A percentile compares a stretch with the other conserved stretches of the same genome.
Conservation (phyloP, 2,797 vertebrate genomes). For the Eidolon dupreanum region DNA sequence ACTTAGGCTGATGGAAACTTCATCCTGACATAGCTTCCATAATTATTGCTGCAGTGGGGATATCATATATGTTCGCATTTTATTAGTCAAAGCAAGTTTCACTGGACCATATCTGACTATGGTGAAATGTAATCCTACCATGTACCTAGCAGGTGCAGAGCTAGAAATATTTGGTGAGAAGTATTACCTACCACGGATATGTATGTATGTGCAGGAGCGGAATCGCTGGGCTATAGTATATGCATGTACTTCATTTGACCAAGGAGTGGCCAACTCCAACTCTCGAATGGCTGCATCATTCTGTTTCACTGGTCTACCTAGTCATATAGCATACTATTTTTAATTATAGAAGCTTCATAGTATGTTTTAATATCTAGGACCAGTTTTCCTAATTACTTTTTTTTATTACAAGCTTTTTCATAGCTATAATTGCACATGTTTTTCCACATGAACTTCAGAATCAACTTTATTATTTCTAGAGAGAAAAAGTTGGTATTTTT, state of each 20-base stretch:
- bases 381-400: neutral
- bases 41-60: neutral
- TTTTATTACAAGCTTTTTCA: neutral
- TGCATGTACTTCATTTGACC: neutral
- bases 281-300: neutral
- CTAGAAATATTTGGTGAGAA: constrained; percentile 4
- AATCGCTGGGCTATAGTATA: neutral
- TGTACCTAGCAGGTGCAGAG: neutral
- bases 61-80: neutral
- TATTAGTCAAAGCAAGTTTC: constrained; percentile 42
- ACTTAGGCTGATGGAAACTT: neutral
- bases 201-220: neutral
- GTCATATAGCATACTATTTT: neutral
- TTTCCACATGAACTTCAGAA: neutral
- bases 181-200: neutral
- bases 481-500: neutral
- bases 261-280: neutral
- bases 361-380: neutral
- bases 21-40: neutral
- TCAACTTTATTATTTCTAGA: neutral
- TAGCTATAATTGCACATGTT: neutral
- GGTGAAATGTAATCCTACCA: neutral
- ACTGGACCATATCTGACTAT: neutral
- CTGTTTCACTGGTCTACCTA: neutral
- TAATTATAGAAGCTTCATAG: neutral